These are phyloP conservation scores for Chloroceryle amazona DNA, from an alignment of 2,797 vertebrate genomes.

Conservation along the genomic window DNA sequence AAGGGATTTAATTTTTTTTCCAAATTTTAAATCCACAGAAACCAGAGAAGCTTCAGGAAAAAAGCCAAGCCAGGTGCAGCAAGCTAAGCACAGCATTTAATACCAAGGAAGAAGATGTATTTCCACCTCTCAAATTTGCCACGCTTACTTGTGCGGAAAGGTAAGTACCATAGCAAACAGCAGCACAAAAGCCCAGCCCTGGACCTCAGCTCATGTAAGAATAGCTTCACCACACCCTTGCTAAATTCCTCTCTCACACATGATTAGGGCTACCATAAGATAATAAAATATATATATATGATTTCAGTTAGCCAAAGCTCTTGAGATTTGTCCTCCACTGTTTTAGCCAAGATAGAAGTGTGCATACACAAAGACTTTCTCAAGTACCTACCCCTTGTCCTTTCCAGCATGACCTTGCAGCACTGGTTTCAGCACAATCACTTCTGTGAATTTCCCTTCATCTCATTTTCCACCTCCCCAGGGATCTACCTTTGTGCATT, in stretches of 20 bases:
- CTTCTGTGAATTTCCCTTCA: not conserved
- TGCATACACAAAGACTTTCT: not conserved
- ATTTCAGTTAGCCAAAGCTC: not conserved
- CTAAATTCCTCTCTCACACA: accelerated
- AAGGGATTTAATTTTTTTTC: not conserved
- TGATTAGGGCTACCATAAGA: not conserved
- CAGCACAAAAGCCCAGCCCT: not conserved
- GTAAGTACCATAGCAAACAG: not conserved
- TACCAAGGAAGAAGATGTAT: not conserved
- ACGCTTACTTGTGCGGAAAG: not conserved
- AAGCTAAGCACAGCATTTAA: not conserved
- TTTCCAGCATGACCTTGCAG: not conserved
- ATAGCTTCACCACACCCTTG: not conserved
- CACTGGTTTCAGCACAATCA: not conserved
- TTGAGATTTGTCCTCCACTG: not conserved
- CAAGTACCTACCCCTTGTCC: not conserved
- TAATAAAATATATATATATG: not conserved
- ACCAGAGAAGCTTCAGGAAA: not conserved
- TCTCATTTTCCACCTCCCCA: not conserved
- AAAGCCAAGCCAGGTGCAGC: not conserved
- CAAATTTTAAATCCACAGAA: not conserved
- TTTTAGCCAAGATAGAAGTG: not conserved
- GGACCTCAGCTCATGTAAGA: not conserved
- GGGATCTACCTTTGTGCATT: not conserved
- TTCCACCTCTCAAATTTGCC: not conserved